Conservation (phyloP, 2,888 invertebrate genomes). For the Anthophora plumipes region DNA sequence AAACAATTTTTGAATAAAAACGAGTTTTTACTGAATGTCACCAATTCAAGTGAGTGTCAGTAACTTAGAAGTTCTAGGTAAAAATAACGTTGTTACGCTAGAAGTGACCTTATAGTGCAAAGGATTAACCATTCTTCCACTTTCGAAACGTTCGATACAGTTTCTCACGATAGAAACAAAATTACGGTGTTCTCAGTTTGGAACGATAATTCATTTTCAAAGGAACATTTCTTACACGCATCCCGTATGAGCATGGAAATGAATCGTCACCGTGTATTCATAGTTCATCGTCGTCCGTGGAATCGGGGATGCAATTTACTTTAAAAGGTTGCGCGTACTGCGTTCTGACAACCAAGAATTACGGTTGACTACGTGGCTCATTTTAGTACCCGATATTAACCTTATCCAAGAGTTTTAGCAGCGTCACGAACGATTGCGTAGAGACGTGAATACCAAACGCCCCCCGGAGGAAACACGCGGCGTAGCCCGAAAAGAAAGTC, state of each 20-base stretch:
- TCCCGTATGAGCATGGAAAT: not conserved
- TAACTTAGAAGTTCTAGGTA: too few relatives aligned
- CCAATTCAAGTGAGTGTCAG: too few relatives aligned
- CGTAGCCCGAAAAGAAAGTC: not conserved
- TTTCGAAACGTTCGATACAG: too few relatives aligned
- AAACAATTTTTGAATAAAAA: too few relatives aligned
- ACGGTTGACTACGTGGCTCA: slow-evolving; percentile 13
- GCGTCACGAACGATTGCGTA: slow-evolving; percentile 38
- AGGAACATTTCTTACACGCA: too few relatives aligned
- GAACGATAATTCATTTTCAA: too few relatives aligned
- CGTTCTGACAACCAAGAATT: slow-evolving; percentile 38
- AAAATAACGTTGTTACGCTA: too few relatives aligned
- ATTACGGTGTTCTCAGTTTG: too few relatives aligned
- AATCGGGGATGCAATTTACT: slow-evolving; percentile 28
- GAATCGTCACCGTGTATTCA: slow-evolving; percentile 6
- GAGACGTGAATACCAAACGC: slow-evolving; percentile 24
- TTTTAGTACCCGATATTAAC: slow-evolving; percentile 17
- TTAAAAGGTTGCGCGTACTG: slow-evolving; percentile 36
- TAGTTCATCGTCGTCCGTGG: slow-evolving; percentile 17
- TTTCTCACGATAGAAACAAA: too few relatives aligned
- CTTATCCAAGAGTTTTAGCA: slow-evolving; percentile 34
- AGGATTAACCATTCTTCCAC: not conserved
- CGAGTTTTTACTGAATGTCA: too few relatives aligned
- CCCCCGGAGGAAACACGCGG: slow-evolving; percentile 17
- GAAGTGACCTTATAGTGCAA: too few relatives aligned